Evolutionary conservation across 1,140 invertebrate genomes (phyloP).

Genomic region (Nylanderia fulva): DNA sequence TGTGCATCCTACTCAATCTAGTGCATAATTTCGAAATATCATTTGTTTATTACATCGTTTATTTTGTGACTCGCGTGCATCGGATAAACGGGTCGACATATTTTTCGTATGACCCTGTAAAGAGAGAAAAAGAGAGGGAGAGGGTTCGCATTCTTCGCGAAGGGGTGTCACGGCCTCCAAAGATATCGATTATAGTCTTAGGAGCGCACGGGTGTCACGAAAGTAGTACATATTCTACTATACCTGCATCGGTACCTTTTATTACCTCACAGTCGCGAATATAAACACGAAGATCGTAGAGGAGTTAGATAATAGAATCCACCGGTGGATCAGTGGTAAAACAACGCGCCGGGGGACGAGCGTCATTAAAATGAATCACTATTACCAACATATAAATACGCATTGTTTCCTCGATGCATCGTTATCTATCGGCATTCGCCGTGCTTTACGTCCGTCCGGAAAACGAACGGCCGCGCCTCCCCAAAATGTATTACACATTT

Average conservation of each 20-base stretch:
- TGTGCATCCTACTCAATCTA: too few relatives aligned
- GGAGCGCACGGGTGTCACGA: slow-evolving; percentile 32
- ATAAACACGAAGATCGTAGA: slow-evolving; percentile 42
- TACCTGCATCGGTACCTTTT: slow-evolving; percentile 11
- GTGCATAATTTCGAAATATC: background rate
- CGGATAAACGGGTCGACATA: background rate
- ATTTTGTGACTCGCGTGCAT: background rate
- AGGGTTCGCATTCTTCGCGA: slow-evolving; percentile 14
- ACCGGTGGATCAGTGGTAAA: background rate
- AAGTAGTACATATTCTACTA: slow-evolving; percentile 63
- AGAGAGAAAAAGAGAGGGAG: background rate
- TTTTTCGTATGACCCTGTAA: slow-evolving; percentile 22
- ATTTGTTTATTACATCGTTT: background rate
- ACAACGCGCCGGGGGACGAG: background rate
- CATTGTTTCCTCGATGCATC: slow-evolving; percentile 45
- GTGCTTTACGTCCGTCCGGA: background rate
- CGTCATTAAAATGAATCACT: slow-evolving; percentile 23
- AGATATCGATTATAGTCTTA: slow-evolving; percentile 65
- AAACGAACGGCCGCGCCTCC: slow-evolving; percentile 1
- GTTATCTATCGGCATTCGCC: slow-evolving; percentile 25
- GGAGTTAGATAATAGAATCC: background rate
- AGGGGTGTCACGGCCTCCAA: slow-evolving; percentile 68
- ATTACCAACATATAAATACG: slow-evolving; percentile 31
- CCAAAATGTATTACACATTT: slow-evolving; percentile 40
- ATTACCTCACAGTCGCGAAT: slow-evolving; percentile 50